Evolutionary conservation across 2,797 vertebrate genomes (phyloP).

Genomic region (Hylomyscus alleni): DNA sequence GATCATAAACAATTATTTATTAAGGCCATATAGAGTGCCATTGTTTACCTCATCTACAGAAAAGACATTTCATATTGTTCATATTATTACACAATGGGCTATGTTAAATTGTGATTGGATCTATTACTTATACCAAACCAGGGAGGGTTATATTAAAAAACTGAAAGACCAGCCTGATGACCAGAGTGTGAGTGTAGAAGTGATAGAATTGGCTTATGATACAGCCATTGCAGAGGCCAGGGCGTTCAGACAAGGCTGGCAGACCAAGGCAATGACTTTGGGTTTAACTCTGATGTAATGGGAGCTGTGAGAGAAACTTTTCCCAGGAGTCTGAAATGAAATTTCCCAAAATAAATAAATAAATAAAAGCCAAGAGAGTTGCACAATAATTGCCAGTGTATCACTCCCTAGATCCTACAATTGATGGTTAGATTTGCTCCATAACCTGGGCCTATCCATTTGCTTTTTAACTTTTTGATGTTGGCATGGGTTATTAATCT

Average conservation of each 20-base stretch:
- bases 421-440: slow-evolving; percentile 12
- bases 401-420: background rate
- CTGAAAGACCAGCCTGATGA: background rate
- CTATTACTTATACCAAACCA: background rate
- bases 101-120: background rate
- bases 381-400: background rate
- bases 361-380: background rate
- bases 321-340: background rate
- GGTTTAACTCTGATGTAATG: background rate
- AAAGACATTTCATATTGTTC: background rate
- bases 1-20: background rate
- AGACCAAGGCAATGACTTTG: background rate
- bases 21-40: background rate
- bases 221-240: background rate
- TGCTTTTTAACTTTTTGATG: background rate
- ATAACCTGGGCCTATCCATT: background rate
- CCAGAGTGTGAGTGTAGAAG: background rate
- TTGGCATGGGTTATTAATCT: background rate
- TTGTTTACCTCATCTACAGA: slow-evolving; percentile 15
- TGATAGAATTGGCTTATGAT: background rate
- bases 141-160: background rate
- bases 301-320: background rate
- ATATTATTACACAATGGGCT: background rate
- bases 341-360: background rate
- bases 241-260: background rate